A percentile compares a stretch with the other conserved stretches of the same genome.
Evolutionary conservation across 2,113 vertebrate genomes (phyloP).

Genomic region (Neogobius melanostomus): DNA sequence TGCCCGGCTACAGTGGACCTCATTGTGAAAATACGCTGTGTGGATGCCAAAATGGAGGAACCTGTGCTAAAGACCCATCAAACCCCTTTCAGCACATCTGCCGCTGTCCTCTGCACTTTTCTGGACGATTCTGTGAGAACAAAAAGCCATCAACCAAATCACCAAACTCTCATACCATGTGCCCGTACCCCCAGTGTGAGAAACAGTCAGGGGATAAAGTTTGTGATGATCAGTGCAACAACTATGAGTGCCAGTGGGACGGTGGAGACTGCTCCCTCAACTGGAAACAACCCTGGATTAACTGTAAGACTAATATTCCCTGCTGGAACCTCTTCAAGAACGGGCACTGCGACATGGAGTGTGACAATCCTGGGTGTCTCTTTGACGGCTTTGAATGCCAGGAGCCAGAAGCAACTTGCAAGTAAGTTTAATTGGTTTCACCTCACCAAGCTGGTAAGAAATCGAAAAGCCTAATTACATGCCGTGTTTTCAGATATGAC

Average conservation of each 20-base stretch:
- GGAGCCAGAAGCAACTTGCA: conserved; percentile 72
- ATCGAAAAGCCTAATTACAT: background rate
- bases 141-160: accelerated
- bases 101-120: conserved; percentile 73
- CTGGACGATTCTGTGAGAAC: conserved; percentile 80
- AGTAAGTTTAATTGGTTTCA: conserved; percentile 74
- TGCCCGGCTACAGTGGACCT: conserved; percentile 73
- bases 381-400: conserved; percentile 94
- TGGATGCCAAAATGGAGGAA: conserved; percentile 83
- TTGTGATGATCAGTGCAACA: conserved; percentile 88
- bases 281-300: conserved; percentile 83
- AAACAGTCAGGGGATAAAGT: conserved; percentile 75
- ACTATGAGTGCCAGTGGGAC: conserved; percentile 88
- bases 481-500: conserved; percentile 79
- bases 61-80: conserved; percentile 76
- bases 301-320: conserved; percentile 77
- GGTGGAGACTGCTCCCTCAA: conserved; percentile 90
- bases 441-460: background rate
- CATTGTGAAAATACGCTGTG: conserved; percentile 80
- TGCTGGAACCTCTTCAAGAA: conserved; percentile 90
- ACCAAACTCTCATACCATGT: conserved; percentile 27
- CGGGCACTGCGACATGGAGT: conserved; percentile 83
- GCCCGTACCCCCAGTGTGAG: conserved; percentile 77
- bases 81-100: conserved; percentile 78
- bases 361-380: conserved; percentile 87